Percentiles rank a stretch among this genome's conserved stretches.
Conservation (phyloP, 1,140 invertebrate species). For the Drosophila rhopaloa region DNA sequence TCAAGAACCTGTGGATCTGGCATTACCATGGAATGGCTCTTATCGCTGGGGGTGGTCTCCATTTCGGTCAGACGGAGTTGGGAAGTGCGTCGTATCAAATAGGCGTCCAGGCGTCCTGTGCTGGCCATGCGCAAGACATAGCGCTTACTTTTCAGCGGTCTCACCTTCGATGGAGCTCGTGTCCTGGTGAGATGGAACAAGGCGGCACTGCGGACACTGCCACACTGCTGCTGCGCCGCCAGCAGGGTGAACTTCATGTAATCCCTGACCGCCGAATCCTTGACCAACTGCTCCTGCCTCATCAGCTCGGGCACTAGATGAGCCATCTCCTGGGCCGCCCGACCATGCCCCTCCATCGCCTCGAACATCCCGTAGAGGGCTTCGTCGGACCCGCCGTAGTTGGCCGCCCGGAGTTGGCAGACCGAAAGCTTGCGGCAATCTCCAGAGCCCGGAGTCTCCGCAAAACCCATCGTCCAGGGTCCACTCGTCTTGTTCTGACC, state of each 20-base stretch:
- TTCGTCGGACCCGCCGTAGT: constrained; percentile 88
- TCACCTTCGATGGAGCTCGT: constrained; percentile 85
- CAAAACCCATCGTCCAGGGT: constrained; percentile 92
- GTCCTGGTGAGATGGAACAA: constrained; percentile 90
- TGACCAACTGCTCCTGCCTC: constrained; percentile 92
- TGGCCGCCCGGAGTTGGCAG: constrained; percentile 90
- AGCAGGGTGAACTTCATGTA: constrained; percentile 94
- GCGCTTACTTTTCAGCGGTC: constrained; percentile 85
- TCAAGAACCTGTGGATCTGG: constrained; percentile 91
- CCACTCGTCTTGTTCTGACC: constrained; percentile 86
- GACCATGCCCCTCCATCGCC: constrained; percentile 88
- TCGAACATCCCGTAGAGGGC: constrained; percentile 93
- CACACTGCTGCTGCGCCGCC: constrained; percentile 90
- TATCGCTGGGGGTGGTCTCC: constrained; percentile 4
- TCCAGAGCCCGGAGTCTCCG: constrained; percentile 89
- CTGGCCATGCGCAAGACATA: constrained; percentile 88
- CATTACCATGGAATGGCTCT: constrained; percentile 61
- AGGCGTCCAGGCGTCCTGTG: constrained; percentile 89
- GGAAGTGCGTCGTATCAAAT: constrained; percentile 86
- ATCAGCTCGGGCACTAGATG: constrained; percentile 90
- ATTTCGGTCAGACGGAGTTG: constrained; percentile 54
- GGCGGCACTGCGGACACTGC: constrained; percentile 89
- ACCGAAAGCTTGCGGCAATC: constrained; percentile 89
- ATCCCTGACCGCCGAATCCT: constrained; percentile 89
- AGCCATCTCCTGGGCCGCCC: constrained; percentile 86